Conservation (phyloP, 2,797 vertebrate species). For the Sphenodon punctatus region DNA sequence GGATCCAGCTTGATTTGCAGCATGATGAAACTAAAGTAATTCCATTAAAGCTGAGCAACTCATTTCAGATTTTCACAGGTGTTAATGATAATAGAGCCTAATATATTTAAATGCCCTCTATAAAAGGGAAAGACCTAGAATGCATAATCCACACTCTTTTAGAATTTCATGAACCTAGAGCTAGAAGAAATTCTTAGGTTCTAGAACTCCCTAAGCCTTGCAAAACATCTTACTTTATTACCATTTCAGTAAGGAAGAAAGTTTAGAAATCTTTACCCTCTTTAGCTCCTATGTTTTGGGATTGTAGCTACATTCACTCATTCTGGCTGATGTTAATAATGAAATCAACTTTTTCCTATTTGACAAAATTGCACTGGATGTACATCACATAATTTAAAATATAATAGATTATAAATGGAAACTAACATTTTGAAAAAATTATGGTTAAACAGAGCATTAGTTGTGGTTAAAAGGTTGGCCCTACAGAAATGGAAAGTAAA, state of each 20-base stretch:
- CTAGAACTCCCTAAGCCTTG: not conserved
- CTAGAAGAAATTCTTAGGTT: not conserved
- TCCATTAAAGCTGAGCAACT: not conserved
- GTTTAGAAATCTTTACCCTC: not conserved
- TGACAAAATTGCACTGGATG: too few relatives aligned
- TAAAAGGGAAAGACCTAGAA: not conserved
- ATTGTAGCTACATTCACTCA: too few relatives aligned
- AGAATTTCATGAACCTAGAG: not conserved
- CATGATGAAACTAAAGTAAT: not conserved
- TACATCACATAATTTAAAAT: too few relatives aligned
- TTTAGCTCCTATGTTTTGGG: not conserved
- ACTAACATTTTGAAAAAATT: too few relatives aligned
- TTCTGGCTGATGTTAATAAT: too few relatives aligned
- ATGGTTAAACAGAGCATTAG: too few relatives aligned
- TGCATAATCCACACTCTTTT: not conserved
- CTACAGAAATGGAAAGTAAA: too few relatives aligned
- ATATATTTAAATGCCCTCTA: not conserved
- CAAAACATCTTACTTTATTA: not conserved
- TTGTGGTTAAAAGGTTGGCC: too few relatives aligned
- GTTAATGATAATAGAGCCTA: not conserved
- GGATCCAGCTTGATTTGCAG: not conserved
- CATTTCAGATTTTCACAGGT: not conserved
- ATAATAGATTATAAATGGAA: too few relatives aligned
- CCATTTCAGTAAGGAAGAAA: not conserved
- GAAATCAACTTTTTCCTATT: too few relatives aligned